Evolutionary conservation across 2,113 vertebrate species (phyloP).

Genomic region (Lophura nycthemera): DNA sequence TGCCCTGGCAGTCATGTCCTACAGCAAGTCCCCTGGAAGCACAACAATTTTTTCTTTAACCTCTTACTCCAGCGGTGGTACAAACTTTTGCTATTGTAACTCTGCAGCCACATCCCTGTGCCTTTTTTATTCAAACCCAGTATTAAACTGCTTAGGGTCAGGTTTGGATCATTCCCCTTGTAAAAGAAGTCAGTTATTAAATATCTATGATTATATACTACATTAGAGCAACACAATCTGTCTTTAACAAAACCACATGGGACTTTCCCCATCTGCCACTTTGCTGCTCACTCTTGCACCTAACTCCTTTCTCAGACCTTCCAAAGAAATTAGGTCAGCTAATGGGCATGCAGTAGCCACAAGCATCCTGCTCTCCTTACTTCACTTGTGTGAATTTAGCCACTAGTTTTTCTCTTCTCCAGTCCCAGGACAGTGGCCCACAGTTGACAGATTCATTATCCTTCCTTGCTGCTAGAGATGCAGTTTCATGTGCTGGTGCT

Average conservation of each 20-base stretch:
- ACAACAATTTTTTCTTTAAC: neutral
- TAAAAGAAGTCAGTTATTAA: neutral
- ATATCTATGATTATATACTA: neutral
- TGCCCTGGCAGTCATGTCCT: neutral
- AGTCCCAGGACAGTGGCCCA: neutral
- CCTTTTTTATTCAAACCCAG: neutral
- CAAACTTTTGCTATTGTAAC: neutral
- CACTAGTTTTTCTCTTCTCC: neutral
- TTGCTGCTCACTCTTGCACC: neutral
- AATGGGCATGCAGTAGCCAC: neutral
- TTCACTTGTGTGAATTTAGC: constrained; percentile 2
- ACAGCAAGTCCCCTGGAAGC: neutral
- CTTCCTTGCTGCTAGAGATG: constrained; percentile 4
- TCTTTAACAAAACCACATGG: neutral
- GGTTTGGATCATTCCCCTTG: neutral
- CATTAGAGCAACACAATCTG: neutral
- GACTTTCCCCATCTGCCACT: neutral
- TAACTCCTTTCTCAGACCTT: neutral
- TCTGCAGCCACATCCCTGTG: neutral
- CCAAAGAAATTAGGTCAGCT: neutral
- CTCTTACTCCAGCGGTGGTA: neutral
- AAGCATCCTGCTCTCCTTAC: neutral
- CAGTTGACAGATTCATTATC: constrained; percentile 37
- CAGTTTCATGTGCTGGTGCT: constrained; percentile 14
- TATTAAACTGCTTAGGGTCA: neutral